A percentile compares a stretch with the other conserved stretches of the same genome.
Evolutionary conservation across 2,888 invertebrate species (phyloP).

Genomic region (Amphipyra tragopoginis): DNA sequence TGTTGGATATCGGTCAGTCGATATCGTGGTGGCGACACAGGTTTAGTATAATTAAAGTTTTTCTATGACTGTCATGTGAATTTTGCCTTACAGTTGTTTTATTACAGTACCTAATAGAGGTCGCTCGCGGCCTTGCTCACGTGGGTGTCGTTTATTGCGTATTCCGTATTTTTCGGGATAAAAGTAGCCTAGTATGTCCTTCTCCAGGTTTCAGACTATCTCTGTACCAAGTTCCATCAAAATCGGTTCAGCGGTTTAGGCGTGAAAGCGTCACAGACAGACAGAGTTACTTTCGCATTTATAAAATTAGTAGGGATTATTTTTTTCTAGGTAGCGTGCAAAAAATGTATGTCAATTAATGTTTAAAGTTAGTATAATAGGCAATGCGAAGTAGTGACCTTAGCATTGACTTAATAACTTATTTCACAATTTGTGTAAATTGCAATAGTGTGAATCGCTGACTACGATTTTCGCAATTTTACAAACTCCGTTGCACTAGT

Average conservation of each 20-base stretch:
- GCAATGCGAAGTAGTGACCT: conserved; percentile 40
- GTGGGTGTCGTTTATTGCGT: too few species aligned
- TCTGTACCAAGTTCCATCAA: too few species aligned
- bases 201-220: too few species aligned
- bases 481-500: conserved; percentile 18
- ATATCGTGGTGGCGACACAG: background rate
- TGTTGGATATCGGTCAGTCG: conserved; percentile 22
- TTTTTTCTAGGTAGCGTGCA: conserved; percentile 7
- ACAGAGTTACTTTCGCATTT: too few species aligned
- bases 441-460: conserved; percentile 37
- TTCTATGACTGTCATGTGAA: too few species aligned
- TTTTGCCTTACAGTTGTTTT: background rate
- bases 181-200: too few species aligned
- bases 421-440: conserved; percentile 48
- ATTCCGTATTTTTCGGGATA: too few species aligned
- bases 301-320: too few species aligned
- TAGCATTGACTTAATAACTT: conserved; percentile 57
- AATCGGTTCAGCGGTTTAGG: too few species aligned
- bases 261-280: too few species aligned
- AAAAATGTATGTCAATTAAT: conserved; percentile 44
- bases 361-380: conserved; percentile 21
- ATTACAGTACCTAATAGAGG: too few species aligned
- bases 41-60: background rate
- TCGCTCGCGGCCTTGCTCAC: too few species aligned
- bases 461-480: conserved; percentile 35